These are phyloP conservation scores for Metridium senile DNA, from an alignment of 92 coral and sea anemone species.

Conservation along the genomic window DNA sequence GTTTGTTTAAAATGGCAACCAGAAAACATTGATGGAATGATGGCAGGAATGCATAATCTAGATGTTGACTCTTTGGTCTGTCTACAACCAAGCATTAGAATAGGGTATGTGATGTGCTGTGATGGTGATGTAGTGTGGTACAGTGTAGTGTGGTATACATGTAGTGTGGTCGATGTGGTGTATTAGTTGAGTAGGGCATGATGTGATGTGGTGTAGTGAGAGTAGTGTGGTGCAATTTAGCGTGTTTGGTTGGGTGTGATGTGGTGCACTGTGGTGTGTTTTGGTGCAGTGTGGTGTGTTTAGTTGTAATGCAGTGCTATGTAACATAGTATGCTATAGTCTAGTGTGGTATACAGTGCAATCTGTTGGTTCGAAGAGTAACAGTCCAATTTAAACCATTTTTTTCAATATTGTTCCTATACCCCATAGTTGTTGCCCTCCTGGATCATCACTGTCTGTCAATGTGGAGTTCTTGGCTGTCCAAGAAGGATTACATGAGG, in stretches of 20 bases:
- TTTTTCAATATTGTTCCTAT: background rate
- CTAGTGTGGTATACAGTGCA: too few species aligned
- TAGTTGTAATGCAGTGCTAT: too few species aligned
- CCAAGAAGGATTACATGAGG: conserved; percentile 90
- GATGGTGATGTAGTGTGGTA: background rate
- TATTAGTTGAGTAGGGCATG: too few species aligned
- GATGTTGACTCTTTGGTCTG: conserved; percentile 61
- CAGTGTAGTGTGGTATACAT: too few species aligned
- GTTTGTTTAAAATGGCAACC: conserved; percentile 76
- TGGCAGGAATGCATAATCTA: conserved; percentile 41
- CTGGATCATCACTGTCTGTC: conserved; percentile 76
- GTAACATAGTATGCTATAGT: too few species aligned
- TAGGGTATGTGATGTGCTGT: conserved; percentile 53
- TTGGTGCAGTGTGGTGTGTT: too few species aligned
- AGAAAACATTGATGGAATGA: conserved; percentile 10
- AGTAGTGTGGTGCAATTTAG: too few species aligned
- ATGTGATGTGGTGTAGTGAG: too few species aligned
- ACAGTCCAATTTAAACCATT: background rate
- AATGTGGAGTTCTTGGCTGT: conserved; percentile 80
- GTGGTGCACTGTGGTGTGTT: too few species aligned
- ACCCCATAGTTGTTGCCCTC: conserved; percentile 59
- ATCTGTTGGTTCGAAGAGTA: too few species aligned
- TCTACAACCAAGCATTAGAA: conserved; percentile 72
- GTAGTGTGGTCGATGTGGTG: too few species aligned
- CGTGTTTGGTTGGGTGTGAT: too few species aligned